Evolutionary conservation across 2,888 invertebrate species (phyloP).

Genomic region (Orthosia cruda): DNA sequence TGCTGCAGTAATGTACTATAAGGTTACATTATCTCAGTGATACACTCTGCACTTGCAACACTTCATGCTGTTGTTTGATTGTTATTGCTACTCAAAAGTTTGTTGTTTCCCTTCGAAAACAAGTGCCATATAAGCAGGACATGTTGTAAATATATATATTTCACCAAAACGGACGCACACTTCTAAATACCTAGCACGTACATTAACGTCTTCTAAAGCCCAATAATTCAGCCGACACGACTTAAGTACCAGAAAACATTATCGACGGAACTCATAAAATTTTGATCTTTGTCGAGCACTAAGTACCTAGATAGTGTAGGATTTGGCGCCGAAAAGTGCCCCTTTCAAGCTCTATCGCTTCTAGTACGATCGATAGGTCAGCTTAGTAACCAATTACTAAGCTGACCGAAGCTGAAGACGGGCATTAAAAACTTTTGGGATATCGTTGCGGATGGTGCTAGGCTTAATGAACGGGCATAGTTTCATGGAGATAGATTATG

Average conservation of each 20-base stretch:
- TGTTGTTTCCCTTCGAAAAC: not conserved
- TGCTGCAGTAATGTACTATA: too few relatives aligned
- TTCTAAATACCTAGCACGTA: not conserved
- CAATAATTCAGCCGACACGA: constrained; percentile 44
- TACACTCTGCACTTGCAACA: not conserved
- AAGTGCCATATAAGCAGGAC: not conserved
- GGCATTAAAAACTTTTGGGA: constrained; percentile 36
- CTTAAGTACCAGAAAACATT: constrained; percentile 36
- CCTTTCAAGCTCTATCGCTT: constrained; percentile 25
- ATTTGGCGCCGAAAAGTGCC: constrained; percentile 38
- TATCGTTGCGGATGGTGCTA: constrained; percentile 11
- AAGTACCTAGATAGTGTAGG: constrained; percentile 4
- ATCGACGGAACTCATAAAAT: constrained; percentile 51
- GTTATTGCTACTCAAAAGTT: not conserved
- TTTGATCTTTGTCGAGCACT: constrained; percentile 27
- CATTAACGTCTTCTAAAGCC: constrained; percentile 26
- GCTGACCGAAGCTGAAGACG: too few relatives aligned
- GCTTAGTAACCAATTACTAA: too few relatives aligned
- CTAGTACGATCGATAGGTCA: constrained; percentile 21
- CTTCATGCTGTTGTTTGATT: not conserved
- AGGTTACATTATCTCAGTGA: too few relatives aligned
- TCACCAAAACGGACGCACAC: not conserved
- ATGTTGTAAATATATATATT: constrained; percentile 7
- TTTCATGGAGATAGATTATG: not conserved
- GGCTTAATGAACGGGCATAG: constrained; percentile 2